Percentiles rank a stretch among this genome's conserved stretches.
Evolutionary conservation across 2,888 invertebrate genomes (phyloP).

Genomic region (Himalopsyche kuldschensis): DNA sequence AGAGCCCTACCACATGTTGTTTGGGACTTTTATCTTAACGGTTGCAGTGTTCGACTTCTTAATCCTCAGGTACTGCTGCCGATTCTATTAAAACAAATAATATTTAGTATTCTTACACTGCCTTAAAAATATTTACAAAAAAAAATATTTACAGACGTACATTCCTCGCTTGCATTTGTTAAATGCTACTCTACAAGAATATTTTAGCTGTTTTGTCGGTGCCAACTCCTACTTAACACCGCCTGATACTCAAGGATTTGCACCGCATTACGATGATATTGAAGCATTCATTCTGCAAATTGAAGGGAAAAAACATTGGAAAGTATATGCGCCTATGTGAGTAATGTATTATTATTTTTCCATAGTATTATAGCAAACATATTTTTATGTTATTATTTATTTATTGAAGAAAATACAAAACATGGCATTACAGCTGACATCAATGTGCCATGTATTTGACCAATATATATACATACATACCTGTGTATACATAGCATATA

Average conservation of each 20-base stretch:
- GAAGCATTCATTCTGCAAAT: conserved; percentile 96
- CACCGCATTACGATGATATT: conserved; percentile 98
- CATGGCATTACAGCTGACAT: no score
- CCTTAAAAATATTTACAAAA: not conserved
- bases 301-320: conserved; percentile 95
- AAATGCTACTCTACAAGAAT: conserved; percentile 86
- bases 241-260: conserved; percentile 94
- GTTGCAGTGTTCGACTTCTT: conserved; percentile 85
- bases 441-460: no score
- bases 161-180: conserved; percentile 65
- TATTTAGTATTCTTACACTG: not conserved
- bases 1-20: conserved; percentile 75
- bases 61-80: conserved; percentile 74
- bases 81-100: not conserved
- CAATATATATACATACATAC: no score
- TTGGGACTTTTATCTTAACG: conserved; percentile 88
- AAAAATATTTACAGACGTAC: conserved; percentile 61
- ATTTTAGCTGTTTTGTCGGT: conserved; percentile 91
- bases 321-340: conserved; percentile 77
- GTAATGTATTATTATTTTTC: not conserved
- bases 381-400: no score
- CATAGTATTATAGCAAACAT: no score
- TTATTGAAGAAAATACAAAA: no score
- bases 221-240: conserved; percentile 96
- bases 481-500: not conserved